Evolutionary conservation across 2,113 vertebrate genomes (phyloP).

Genomic region (Zapornia atra): DNA sequence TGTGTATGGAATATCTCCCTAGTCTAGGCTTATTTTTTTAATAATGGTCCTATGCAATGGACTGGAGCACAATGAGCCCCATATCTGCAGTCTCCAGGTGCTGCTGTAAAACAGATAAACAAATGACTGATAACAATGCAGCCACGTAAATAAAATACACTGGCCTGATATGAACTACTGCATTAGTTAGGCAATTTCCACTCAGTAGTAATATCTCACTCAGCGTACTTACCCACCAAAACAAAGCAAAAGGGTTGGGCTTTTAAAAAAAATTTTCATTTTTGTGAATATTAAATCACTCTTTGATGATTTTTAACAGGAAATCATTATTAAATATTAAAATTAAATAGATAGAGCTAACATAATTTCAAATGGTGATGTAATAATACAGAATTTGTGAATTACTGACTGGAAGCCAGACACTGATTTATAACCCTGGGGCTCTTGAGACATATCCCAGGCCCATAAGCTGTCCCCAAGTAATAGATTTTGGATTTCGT

Average conservation of each 20-base stretch:
- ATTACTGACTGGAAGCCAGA: neutral
- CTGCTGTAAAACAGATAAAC: neutral
- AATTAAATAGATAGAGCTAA: neutral
- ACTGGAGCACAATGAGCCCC: neutral
- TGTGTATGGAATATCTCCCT: neutral
- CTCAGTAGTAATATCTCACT: neutral
- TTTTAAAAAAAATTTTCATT: neutral
- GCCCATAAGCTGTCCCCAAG: neutral
- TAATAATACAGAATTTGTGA: neutral
- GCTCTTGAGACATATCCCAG: neutral
- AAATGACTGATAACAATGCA: neutral
- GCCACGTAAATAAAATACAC: slow-evolving; percentile 18
- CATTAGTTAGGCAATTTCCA: neutral
- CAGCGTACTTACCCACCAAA: neutral
- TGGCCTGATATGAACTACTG: neutral
- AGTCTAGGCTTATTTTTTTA: neutral
- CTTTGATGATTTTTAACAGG: neutral
- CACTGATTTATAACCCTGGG: neutral
- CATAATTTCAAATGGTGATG: neutral
- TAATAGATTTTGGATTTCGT: neutral
- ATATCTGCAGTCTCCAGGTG: neutral
- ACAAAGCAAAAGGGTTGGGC: neutral
- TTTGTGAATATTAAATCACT: neutral
- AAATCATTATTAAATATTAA: neutral
- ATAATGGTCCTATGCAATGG: neutral